Evolutionary conservation across 1,140 invertebrate genomes (phyloP), one percentile per base, ranked within the genome.

Genomic region (Eriocheir sinensis): DNA sequence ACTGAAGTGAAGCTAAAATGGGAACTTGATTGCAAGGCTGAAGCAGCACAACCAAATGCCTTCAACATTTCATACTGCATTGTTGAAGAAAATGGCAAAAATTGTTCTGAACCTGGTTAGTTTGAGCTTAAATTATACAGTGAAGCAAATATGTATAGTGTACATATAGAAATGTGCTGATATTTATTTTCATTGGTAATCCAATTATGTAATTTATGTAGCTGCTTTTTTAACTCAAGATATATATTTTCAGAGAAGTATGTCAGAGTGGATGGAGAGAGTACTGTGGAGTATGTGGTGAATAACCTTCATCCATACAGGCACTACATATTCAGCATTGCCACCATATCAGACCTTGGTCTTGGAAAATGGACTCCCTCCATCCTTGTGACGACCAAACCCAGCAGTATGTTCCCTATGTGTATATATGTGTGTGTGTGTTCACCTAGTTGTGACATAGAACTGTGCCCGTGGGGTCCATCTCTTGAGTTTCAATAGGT

Each of bases 21-120:
- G 92, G 34, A 17, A 32, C 85, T 93, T 89, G 92, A 89, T 15
- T 93, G 92, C 79, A 93, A 89, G 89, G 92, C 83, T 30, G 60
- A 88, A 93, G 83, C 92, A 17, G 92, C 92, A 89, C 53, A 89
- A n/a, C 92, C 92, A 8, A 89, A 32, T 89, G 92, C 53, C 85
- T 93, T 93, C 60, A 93, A 93, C 83, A 93, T 93, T n/a, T 93
- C 92, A 3, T 93, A 93, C 92, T 93, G 92, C 44, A 72, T 34
- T 80, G 40, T 36, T 21, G 53, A 36, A 32, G 38, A 60, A 60
- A 44, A 72, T 89, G 53, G 9, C 21, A n/a, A 72, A 0, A 80
- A 41, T 27, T 93, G 92, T 53, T 15, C 40, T 40, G 53, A 80
- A 38, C 17, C 85, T 79, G 92, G 92, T 93, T 86, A 89, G 92